Evolutionary conservation across 1,140 invertebrate species (phyloP).

Genomic region (Hyles euphorbiae): DNA sequence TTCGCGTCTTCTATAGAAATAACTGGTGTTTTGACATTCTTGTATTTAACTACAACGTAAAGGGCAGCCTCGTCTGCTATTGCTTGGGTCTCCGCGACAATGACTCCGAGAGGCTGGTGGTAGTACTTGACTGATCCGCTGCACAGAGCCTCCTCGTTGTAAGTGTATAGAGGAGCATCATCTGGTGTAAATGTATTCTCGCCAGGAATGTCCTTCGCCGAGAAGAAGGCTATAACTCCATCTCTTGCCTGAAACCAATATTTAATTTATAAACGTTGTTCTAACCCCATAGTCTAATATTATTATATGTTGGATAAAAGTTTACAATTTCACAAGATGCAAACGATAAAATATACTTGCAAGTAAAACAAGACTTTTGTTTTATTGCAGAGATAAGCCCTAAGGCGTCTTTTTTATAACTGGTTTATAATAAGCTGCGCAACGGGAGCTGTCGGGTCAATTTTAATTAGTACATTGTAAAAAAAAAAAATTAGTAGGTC

Average conservation of each 20-base stretch:
- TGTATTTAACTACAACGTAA: constrained; percentile 77
- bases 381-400: no score
- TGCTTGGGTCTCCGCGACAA: constrained; percentile 79
- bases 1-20: constrained; percentile 10
- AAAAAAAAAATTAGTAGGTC: no score
- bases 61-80: constrained; percentile 79
- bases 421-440: no score
- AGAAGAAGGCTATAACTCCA: constrained; percentile 83
- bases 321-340: no score
- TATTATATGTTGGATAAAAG: no score
- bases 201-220: constrained; percentile 86
- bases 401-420: no score
- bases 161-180: constrained; percentile 22
- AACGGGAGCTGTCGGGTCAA: no score
- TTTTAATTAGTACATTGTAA: no score
- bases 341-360: no score
- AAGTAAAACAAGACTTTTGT: no score
- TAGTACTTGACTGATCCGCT: constrained; percentile 75
- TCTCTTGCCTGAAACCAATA: constrained; percentile 68
- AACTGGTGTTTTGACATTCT: constrained; percentile 12
- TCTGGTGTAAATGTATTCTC: constrained; percentile 76
- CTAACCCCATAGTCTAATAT: neutral
- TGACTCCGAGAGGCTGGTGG: constrained; percentile 83
- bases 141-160: constrained; percentile 74
- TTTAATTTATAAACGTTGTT: neutral